These are phyloP conservation scores for Drosophila kambysellisi DNA, from an alignment of 2,888 invertebrate species.

Conservation along the genomic window DNA sequence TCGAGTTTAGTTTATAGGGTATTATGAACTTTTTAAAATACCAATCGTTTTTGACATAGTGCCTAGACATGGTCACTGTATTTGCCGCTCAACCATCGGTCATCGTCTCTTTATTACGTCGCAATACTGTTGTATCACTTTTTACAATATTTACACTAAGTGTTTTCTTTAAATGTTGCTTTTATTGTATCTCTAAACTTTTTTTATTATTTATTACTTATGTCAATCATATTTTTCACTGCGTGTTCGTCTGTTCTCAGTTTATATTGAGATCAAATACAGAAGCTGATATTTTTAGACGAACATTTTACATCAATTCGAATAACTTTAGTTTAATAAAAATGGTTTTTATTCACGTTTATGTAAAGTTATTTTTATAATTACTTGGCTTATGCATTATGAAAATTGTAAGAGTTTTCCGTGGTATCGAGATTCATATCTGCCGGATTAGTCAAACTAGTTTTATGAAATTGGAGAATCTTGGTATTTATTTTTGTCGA, in stretches of 20 bases:
- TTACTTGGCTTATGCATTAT: conserved; percentile 66
- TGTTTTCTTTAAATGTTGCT: conserved; percentile 63
- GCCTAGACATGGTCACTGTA: conserved; percentile 36
- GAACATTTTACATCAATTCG: conserved; percentile 68
- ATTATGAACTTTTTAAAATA: conserved; percentile 68
- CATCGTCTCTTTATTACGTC: conserved; percentile 41
- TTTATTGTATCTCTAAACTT: conserved; percentile 53
- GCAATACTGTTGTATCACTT: conserved; percentile 67
- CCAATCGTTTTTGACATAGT: conserved; percentile 51
- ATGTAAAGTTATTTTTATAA: conserved; percentile 62
- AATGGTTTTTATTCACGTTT: conserved; percentile 36
- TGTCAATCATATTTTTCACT: conserved; percentile 30
- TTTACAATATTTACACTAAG: conserved; percentile 82
- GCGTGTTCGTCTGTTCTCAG: conserved; percentile 40
- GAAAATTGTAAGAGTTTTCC: conserved; percentile 55
- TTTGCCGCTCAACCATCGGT: conserved; percentile 14
- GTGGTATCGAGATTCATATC: conserved; percentile 26
- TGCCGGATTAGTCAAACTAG: conserved; percentile 43
- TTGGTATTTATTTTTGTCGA: conserved; percentile 14
- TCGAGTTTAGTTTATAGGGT: conserved; percentile 43
- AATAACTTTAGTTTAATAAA: conserved; percentile 54
- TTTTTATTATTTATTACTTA: conserved; percentile 35
- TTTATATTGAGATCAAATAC: conserved; percentile 73
- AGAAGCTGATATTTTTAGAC: conserved; percentile 74
- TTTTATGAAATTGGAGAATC: conserved; percentile 22